Conservation (phyloP, 2,888 invertebrate genomes). For the Pristionchus japonicus region DNA sequence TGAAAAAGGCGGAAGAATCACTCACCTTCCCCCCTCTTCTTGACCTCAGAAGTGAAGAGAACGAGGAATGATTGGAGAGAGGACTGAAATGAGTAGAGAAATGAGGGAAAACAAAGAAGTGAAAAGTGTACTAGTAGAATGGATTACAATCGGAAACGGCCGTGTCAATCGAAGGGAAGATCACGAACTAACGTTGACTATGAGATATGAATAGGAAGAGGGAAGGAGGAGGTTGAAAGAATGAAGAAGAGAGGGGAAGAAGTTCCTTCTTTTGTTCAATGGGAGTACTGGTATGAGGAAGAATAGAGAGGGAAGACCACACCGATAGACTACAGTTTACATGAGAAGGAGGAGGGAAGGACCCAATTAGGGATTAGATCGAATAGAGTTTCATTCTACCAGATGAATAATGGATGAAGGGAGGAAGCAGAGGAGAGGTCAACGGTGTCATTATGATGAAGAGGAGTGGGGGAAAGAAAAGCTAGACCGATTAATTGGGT, state of each 20-base stretch:
- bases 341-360: background rate
- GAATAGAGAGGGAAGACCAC: background rate
- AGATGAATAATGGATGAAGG: constrained; percentile 19
- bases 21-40: background rate
- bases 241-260: background rate
- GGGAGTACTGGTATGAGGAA: constrained; percentile 1
- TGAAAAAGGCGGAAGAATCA: background rate
- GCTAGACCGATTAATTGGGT: constrained; percentile 5
- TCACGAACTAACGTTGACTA: constrained; percentile 31
- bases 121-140: constrained; percentile 15
- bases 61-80: constrained; percentile 12
- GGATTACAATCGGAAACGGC: constrained; percentile 27
- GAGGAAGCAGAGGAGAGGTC: background rate
- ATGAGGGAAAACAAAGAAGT: background rate
- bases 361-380: constrained; percentile 22
- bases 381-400: background rate
- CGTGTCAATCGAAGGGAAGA: background rate
- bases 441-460: background rate
- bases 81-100: background rate
- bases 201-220: constrained; percentile 17
- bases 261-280: constrained; percentile 1
- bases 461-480: constrained; percentile 24
- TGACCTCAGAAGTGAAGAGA: background rate
- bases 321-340: constrained; percentile 9
- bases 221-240: background rate